phyloP scores from a whole-genome alignment of 2,888 invertebrate species.

The Tribolium freemani region DNA sequence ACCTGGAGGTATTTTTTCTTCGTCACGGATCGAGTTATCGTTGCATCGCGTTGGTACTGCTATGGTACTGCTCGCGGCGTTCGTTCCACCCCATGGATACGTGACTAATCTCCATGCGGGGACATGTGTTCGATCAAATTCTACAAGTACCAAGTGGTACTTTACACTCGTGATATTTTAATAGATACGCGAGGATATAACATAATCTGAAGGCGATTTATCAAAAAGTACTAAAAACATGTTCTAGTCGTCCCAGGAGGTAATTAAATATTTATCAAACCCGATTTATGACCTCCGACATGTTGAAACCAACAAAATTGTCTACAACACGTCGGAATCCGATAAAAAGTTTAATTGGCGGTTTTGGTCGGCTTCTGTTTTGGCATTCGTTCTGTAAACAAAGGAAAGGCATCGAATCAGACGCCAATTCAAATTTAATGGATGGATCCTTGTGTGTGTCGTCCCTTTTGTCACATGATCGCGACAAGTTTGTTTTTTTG shows the following conservation, averaged over 20 bases:
- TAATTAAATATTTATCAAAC: slow-evolving; percentile 20
- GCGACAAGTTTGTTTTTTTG: slow-evolving; percentile 18
- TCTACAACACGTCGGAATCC: slow-evolving; percentile 1
- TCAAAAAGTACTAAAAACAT: neutral
- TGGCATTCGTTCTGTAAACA: slow-evolving; percentile 19
- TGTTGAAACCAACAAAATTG: neutral
- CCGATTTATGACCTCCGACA: slow-evolving; percentile 7
- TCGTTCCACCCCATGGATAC: slow-evolving; percentile 5
- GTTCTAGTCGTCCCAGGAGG: neutral
- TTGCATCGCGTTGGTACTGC: slow-evolving; percentile 5
- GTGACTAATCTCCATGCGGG: neutral
- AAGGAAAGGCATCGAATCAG: slow-evolving; percentile 16
- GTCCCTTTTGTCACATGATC: slow-evolving; percentile 23
- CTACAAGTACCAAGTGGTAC: neutral
- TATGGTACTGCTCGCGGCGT: neutral
- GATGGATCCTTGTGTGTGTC: neutral
- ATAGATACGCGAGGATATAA: neutral
- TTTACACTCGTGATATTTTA: neutral
- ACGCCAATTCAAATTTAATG: slow-evolving; percentile 33
- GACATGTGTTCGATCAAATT: slow-evolving; percentile 10
- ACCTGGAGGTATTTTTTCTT: neutral
- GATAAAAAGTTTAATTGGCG: slow-evolving; percentile 30
- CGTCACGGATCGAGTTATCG: slow-evolving; percentile 19
- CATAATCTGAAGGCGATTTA: neutral
- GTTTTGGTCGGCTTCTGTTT: slow-evolving; percentile 11